Evolutionary conservation across 2,113 vertebrate genomes (phyloP), one percentile per base, ranked within the genome.

Genomic region (Ictidomys tridecemlineatus): DNA sequence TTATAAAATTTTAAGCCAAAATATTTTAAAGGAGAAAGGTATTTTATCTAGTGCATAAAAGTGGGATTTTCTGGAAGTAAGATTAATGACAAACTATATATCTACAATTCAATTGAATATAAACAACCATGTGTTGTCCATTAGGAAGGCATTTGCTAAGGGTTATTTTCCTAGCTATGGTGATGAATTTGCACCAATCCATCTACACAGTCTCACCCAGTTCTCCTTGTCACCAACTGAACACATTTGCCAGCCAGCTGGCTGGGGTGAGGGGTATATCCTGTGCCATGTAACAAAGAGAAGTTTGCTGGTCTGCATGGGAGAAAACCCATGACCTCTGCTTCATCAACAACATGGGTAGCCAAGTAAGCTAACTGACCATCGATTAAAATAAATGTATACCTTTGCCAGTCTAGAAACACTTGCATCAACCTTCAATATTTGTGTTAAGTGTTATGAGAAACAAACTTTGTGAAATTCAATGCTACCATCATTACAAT

Each of bases 81-180:
- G 96, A 95, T 89, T 87, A 97, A 97, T 45, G 92, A 92, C 51
- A 92, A 96, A 93, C 86, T 88, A 88, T 89, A 53, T 80, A 89
- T 82, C 92, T 89, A 72, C n/a, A 88, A 78, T 93, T 94, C 78
- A 92, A 89, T 2, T 85, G 90, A 95, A 93, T 97, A 96, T 93
- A 97, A 97, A 98, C 93, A 97, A 93, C 89, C 97, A 96, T 96
- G 91, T 98, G 96, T 96, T 97, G 95, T 94, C 89, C 97, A 96
- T 98, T 98, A 98, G 74, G 72, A 80, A 96, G 79, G 94, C 74
- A 96, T 97, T 96, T 94, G 84, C 93, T 96, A 93, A 92, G 67
- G 93, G 96, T 97, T 98, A 97, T 97, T 98, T 98, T 98, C 84
- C 96, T 96, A 97, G 97, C 72, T 93, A 95, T 96, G 95, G 96